These are phyloP conservation scores for Artemia franciscana DNA, from an alignment of 1,140 invertebrate genomes.

Conservation along the genomic window DNA sequence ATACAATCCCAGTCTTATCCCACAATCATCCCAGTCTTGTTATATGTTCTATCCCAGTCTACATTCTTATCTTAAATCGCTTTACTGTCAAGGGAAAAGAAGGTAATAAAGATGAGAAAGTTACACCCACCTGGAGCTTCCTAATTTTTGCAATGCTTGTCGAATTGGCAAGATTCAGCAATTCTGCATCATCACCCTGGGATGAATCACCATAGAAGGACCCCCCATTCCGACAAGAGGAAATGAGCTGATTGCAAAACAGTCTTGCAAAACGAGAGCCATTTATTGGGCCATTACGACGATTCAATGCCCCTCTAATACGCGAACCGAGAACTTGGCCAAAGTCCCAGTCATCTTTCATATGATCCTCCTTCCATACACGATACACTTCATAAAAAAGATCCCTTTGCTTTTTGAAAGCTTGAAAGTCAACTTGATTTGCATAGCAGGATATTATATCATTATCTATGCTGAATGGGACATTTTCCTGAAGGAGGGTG, in stretches of 20 bases:
- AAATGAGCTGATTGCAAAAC: neutral
- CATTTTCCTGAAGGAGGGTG: neutral
- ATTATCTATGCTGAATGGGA: neutral
- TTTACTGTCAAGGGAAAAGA: too few relatives aligned
- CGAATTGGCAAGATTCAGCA: neutral
- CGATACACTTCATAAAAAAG: neutral
- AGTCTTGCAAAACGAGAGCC: neutral
- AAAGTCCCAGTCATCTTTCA: neutral
- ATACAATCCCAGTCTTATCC: too few relatives aligned
- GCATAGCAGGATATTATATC: neutral
- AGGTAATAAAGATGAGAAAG: too few relatives aligned
- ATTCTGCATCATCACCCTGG: neutral
- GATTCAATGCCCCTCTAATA: neutral
- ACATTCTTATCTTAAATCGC: too few relatives aligned
- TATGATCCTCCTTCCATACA: neutral
- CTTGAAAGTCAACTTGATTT: neutral
- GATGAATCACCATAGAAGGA: neutral
- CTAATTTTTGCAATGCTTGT: neutral
- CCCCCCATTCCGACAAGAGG: neutral
- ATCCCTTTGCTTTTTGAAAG: neutral
- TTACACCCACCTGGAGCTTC: neutral
- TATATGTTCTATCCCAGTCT: too few relatives aligned
- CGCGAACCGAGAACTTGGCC: neutral
- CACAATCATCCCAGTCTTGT: too few relatives aligned
- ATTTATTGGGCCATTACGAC: neutral